Evolutionary conservation across 2,797 vertebrate species (phyloP).

Genomic region (Eurystomus glaucurus): DNA sequence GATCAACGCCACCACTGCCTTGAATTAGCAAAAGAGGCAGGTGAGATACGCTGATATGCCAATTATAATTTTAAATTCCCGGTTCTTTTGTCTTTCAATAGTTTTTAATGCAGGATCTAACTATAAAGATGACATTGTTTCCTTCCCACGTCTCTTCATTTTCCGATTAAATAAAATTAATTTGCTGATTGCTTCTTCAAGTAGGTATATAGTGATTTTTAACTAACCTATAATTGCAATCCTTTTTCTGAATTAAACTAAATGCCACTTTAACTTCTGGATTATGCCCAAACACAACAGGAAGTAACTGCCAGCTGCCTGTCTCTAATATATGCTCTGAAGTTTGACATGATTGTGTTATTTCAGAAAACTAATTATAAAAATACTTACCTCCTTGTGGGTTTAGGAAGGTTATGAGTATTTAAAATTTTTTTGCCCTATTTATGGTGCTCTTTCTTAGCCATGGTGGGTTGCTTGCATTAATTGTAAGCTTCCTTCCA

Average conservation of each 20-base stretch:
- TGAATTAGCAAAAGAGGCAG: conserved; percentile 91
- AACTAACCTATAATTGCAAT: neutral
- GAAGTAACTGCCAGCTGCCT: neutral
- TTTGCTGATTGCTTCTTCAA: neutral
- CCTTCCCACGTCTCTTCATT: neutral
- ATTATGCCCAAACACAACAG: neutral
- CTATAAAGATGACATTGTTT: neutral
- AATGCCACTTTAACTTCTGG: neutral
- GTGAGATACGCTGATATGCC: conserved; percentile 74
- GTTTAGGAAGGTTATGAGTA: neutral
- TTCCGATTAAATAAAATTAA: neutral
- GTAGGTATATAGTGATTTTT: neutral
- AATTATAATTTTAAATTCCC: neutral
- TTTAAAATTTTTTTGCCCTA: neutral
- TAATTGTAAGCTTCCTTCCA: neutral
- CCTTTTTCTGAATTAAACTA: neutral
- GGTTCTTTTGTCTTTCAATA: neutral
- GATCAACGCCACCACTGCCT: conserved; percentile 92
- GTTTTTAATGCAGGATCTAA: neutral
- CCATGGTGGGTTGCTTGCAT: neutral
- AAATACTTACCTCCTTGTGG: neutral
- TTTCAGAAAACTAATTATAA: neutral
- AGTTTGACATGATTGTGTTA: neutral
- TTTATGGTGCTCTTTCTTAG: neutral
- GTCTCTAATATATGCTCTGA: neutral